Conservation (phyloP, 2,888 invertebrate genomes). For the Ectobius pallidus region DNA sequence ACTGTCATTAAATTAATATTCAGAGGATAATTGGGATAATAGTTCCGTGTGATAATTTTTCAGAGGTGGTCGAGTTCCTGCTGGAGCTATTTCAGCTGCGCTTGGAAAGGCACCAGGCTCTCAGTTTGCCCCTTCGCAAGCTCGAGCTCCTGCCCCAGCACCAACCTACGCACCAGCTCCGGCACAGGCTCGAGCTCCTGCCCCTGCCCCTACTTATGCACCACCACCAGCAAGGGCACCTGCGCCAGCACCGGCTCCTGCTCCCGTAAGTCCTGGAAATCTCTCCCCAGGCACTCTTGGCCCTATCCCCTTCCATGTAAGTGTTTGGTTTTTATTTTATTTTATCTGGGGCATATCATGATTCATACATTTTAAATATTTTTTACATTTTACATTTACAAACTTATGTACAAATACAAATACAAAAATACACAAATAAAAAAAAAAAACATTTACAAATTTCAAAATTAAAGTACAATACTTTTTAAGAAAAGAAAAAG, state of each 20-base stretch:
- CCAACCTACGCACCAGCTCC: constrained; percentile 30
- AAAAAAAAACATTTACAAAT: too few relatives aligned
- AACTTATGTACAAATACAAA: too few relatives aligned
- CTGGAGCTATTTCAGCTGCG: constrained; percentile 76
- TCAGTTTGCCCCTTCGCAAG: constrained; percentile 3
- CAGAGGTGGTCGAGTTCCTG: constrained; percentile 73
- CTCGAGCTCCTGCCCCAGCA: constrained; percentile 25
- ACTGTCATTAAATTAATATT: too few relatives aligned
- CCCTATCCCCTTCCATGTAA: constrained; percentile 70
- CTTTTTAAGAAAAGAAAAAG: too few relatives aligned
- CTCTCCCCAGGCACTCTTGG: constrained; percentile 59
- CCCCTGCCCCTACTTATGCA: constrained; percentile 56
- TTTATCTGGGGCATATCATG: too few relatives aligned
- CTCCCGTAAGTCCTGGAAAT: constrained; percentile 28
- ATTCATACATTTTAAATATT: too few relatives aligned
- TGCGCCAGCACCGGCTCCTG: constrained; percentile 23
- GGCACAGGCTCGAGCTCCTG: constrained; percentile 48
- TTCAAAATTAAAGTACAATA: too few relatives aligned
- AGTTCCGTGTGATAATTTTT: too few relatives aligned
- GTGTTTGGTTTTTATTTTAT: constrained; percentile 47
- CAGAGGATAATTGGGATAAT: too few relatives aligned
- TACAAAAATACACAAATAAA: too few relatives aligned
- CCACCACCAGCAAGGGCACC: constrained; percentile 65
- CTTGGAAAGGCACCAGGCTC: constrained; percentile 53
- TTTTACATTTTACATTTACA: too few relatives aligned